phyloP scores from a whole-genome alignment of 2,797 vertebrate species.

The Chrosomus eos region DNA sequence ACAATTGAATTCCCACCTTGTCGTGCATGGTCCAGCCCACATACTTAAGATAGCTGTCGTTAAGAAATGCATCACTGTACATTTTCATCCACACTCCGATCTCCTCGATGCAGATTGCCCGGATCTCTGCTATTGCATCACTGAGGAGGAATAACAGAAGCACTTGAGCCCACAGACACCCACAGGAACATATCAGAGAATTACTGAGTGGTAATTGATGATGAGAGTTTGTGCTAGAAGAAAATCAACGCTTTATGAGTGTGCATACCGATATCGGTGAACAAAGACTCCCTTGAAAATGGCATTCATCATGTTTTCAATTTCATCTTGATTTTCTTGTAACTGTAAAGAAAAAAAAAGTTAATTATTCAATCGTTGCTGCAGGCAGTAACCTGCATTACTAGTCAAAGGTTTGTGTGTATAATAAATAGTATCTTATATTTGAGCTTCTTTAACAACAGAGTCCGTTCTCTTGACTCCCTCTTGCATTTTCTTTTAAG shows the following conservation, averaged over 20 bases:
- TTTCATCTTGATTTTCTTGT: slow-evolving; percentile 99
- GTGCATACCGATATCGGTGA: slow-evolving; percentile 94
- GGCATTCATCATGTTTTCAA: slow-evolving; percentile 99
- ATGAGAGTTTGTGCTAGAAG: not conserved
- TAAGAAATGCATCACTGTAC: slow-evolving; percentile 90
- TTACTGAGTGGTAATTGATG: not conserved
- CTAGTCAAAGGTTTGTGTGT: not conserved
- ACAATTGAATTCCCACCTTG: slow-evolving; percentile 74
- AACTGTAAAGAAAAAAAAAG: slow-evolving; percentile 81
- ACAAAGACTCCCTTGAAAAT: slow-evolving; percentile 99
- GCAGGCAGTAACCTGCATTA: not conserved
- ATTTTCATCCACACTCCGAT: slow-evolving; percentile 94
- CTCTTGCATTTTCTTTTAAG: not conserved
- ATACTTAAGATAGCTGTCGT: slow-evolving; percentile 91
- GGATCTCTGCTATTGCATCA: slow-evolving; percentile 94
- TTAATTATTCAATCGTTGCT: not conserved
- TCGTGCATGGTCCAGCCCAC: slow-evolving; percentile 92
- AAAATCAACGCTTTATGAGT: slow-evolving; percentile 10
- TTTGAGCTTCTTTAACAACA: not conserved
- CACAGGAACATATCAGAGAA: not conserved
- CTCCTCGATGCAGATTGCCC: slow-evolving; percentile 90
- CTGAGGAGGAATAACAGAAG: slow-evolving; percentile 68
- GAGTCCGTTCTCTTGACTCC: not conserved
- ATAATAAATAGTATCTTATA: not conserved
- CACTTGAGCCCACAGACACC: not conserved